Evolutionary conservation across 2,888 invertebrate species (phyloP).

Genomic region (Zhengitettix transpicula): DNA sequence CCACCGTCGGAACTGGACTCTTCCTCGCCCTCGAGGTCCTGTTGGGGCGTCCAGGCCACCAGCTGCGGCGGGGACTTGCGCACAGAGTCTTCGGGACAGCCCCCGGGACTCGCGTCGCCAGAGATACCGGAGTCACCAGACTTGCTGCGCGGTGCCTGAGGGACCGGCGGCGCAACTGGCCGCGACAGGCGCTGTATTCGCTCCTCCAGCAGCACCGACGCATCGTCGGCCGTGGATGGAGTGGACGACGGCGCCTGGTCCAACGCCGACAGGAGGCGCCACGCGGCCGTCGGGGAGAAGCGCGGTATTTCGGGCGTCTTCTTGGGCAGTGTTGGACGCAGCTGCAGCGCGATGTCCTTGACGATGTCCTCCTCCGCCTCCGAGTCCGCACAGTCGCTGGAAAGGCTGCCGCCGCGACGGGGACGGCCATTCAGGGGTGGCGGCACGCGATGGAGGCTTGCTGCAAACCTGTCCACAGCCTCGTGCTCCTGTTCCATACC

Average conservation of each 20-base stretch:
- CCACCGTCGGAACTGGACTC: constrained; percentile 31
- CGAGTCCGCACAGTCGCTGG: constrained; percentile 15
- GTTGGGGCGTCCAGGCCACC: constrained; percentile 65
- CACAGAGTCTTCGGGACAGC: background rate
- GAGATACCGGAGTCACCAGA: constrained; percentile 75
- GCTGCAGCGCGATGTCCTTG: constrained; percentile 50
- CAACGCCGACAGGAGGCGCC: constrained; percentile 52
- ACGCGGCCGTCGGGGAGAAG: constrained; percentile 70
- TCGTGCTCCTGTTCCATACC: constrained; percentile 46
- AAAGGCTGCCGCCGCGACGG: constrained; percentile 11
- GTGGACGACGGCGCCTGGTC: constrained; percentile 24
- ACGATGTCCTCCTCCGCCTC: constrained; percentile 5
- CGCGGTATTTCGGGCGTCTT: constrained; percentile 58
- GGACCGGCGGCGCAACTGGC: constrained; percentile 5
- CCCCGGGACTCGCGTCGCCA: constrained; percentile 35
- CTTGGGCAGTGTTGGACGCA: constrained; percentile 64
- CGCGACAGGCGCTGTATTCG: constrained; percentile 27
- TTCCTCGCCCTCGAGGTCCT: constrained; percentile 50
- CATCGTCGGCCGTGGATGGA: constrained; percentile 20
- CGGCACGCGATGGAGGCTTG: constrained; percentile 15
- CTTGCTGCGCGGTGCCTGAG: constrained; percentile 37
- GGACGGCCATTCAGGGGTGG: background rate
- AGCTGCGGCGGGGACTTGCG: constrained; percentile 5
- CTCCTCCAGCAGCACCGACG: constrained; percentile 31
- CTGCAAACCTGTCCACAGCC: constrained; percentile 23